These are phyloP conservation scores for Chloropsis cyanopogon DNA, from an alignment of 2,113 vertebrate genomes.

Conservation along the genomic window DNA sequence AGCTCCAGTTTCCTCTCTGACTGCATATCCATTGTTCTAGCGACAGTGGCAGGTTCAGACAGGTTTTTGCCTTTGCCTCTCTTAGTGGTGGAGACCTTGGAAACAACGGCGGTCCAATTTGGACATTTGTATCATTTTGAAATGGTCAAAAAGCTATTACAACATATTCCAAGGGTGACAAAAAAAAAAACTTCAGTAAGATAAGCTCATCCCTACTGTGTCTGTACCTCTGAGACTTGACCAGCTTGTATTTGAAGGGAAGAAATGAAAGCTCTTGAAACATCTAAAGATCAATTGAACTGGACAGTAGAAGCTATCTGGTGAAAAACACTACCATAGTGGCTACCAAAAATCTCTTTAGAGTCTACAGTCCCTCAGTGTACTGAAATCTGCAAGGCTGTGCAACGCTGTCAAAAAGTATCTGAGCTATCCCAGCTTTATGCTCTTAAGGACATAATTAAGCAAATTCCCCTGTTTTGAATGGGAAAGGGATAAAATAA, in stretches of 20 bases:
- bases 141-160: background rate
- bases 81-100: background rate
- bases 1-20: background rate
- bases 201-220: background rate
- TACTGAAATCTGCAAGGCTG: background rate
- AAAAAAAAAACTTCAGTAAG: background rate
- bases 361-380: background rate
- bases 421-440: background rate
- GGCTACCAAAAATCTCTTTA: background rate
- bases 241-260: background rate
- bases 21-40: background rate
- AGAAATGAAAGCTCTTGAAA: background rate
- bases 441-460: background rate
- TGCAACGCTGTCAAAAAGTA: background rate
- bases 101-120: background rate
- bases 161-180: background rate
- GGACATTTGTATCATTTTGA: background rate
- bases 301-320: background rate
- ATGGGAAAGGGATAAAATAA: background rate
- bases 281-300: background rate
- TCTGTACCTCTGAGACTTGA: background rate
- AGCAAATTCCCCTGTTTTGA: background rate
- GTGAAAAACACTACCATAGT: background rate
- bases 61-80: background rate
- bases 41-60: background rate